phyloP scores from a whole-genome alignment of 1,140 invertebrate genomes.

The Drosophila tropicalis region DNA sequence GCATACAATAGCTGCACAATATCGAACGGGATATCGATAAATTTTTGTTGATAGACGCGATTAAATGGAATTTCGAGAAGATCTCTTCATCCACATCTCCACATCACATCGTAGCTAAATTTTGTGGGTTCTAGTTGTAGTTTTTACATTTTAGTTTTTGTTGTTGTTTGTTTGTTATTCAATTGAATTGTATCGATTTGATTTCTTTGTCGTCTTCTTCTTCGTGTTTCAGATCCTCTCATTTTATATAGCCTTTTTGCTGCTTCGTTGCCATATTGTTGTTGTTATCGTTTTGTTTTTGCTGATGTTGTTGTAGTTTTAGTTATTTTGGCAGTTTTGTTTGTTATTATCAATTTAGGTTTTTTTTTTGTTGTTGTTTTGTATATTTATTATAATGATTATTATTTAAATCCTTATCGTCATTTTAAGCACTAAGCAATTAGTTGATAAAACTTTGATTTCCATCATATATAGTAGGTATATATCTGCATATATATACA shows the following conservation, averaged over 20 bases:
- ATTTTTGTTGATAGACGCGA: no score
- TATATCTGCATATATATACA: slow-evolving; percentile 51
- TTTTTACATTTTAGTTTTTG: not conserved
- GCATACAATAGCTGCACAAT: not conserved
- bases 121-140: no score
- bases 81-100: no score
- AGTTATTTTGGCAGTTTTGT: slow-evolving; percentile 46
- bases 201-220: slow-evolving; percentile 12
- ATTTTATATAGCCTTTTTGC: slow-evolving; percentile 65
- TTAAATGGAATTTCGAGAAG: no score
- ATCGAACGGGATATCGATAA: not conserved
- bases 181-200: not conserved
- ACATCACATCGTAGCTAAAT: no score
- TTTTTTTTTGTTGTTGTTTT: slow-evolving; percentile 15
- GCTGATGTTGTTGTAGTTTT: slow-evolving; percentile 29
- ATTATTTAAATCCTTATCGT: slow-evolving; percentile 11
- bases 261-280: slow-evolving; percentile 58
- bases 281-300: slow-evolving; percentile 18
- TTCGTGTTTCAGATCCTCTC: not conserved
- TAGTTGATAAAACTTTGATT: slow-evolving; percentile 18
- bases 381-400: no score
- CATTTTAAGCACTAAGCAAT: slow-evolving; percentile 14
- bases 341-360: not conserved
- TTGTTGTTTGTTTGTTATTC: slow-evolving; percentile 23
- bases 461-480: slow-evolving; percentile 48